Percentiles rank a stretch among this genome's conserved stretches.
phyloP scores from a whole-genome alignment of 2,797 vertebrate species.

The Vireo griseus region DNA sequence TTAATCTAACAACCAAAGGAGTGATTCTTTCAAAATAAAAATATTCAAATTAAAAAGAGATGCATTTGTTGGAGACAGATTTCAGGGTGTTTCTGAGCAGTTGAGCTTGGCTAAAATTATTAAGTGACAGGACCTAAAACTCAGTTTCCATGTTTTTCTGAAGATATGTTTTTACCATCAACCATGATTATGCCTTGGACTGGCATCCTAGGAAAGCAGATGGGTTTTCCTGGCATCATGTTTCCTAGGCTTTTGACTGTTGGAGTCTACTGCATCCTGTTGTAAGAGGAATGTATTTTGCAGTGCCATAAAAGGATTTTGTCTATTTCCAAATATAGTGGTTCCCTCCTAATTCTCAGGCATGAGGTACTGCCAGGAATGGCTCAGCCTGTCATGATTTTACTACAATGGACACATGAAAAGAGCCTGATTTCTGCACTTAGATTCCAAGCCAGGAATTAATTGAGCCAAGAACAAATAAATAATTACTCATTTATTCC shows the following conservation, averaged over 20 bases:
- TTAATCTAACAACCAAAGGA: background rate
- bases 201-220: constrained; percentile 34
- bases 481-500: constrained; percentile 53
- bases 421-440: background rate
- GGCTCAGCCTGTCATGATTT: constrained; percentile 3
- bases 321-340: constrained; percentile 26
- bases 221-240: constrained; percentile 29
- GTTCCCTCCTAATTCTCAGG: background rate
- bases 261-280: constrained; percentile 8
- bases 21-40: background rate
- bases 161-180: constrained; percentile 19
- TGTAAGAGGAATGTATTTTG: background rate
- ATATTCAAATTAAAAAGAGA: background rate
- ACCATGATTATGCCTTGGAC: background rate
- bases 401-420: background rate
- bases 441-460: constrained; percentile 26
- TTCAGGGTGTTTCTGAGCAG: background rate
- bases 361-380: background rate
- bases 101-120: background rate
- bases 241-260: constrained; percentile 36
- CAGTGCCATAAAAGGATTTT: background rate
- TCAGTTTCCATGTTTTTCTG: constrained; percentile 1
- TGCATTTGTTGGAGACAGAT: background rate
- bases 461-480: constrained; percentile 46
- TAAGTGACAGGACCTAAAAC: background rate